These are phyloP conservation scores for Simalia tracyae DNA, from an alignment of 2,797 vertebrate species.

Conservation along the genomic window DNA sequence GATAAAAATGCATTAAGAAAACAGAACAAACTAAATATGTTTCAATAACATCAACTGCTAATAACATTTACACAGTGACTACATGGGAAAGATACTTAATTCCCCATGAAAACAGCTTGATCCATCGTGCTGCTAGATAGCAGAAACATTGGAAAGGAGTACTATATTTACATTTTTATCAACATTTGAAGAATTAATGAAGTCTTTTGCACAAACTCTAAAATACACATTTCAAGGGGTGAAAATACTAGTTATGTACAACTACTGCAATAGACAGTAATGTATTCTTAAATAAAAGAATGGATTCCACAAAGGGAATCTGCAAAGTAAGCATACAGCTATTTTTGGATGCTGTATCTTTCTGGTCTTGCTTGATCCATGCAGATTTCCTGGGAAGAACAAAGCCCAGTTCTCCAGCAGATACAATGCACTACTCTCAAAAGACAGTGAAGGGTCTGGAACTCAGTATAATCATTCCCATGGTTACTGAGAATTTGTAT, in stretches of 20 bases:
- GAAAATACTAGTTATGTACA: constrained; percentile 19
- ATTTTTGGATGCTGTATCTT: constrained; percentile 22
- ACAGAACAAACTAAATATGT: constrained; percentile 7
- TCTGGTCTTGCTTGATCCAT: constrained; percentile 25
- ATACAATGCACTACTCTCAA: constrained; percentile 14
- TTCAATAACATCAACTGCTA: constrained; percentile 16
- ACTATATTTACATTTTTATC: constrained; percentile 26
- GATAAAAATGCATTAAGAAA: constrained; percentile 30
- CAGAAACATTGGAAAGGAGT: constrained; percentile 35
- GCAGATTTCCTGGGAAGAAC: constrained; percentile 17
- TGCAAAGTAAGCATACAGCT: constrained; percentile 19
- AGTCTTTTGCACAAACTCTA: constrained; percentile 27
- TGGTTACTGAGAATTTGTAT: not conserved
- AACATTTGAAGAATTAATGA: constrained; percentile 20
- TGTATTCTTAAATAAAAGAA: constrained; percentile 34
- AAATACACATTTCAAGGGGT: constrained; percentile 23
- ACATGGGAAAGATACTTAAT: constrained; percentile 33
- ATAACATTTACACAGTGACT: constrained; percentile 9
- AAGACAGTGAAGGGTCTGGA: constrained; percentile 12
- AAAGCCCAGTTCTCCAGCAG: constrained; percentile 29
- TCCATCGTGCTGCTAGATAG: not conserved
- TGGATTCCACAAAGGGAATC: not conserved
- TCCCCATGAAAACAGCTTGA: not conserved
- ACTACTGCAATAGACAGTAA: constrained; percentile 24
- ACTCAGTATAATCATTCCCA: constrained; percentile 19